Percentiles rank a stretch among this genome's conserved stretches.
Evolutionary conservation across 1,140 invertebrate genomes (phyloP).

Genomic region (Zaprionus ghesquierei): DNA sequence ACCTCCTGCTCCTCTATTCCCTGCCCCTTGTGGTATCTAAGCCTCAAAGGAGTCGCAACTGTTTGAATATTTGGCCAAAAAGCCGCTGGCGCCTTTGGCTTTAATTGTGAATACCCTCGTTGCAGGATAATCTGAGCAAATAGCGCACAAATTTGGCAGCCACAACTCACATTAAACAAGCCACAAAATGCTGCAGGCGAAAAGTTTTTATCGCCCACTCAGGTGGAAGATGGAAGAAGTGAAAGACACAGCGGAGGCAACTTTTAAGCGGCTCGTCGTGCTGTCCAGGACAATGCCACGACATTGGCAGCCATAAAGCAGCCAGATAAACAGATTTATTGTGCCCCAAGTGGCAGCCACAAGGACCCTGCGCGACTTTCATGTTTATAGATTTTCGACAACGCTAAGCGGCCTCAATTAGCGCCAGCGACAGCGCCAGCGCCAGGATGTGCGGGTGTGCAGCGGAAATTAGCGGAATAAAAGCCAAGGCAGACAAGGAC

Average conservation of each 20-base stretch:
- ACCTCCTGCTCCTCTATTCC: background rate
- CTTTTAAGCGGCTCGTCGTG: slow-evolving; percentile 41
- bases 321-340: slow-evolving; percentile 78
- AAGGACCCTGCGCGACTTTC: slow-evolving; percentile 4
- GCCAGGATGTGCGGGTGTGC: slow-evolving; percentile 29
- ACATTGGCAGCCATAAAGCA: slow-evolving; percentile 55
- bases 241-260: background rate
- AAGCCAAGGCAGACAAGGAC: slow-evolving; percentile 24
- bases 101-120: slow-evolving; percentile 15
- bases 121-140: slow-evolving; percentile 52
- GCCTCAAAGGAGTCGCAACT: slow-evolving; percentile 14
- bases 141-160: slow-evolving; percentile 61
- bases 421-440: too few species aligned
- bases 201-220: slow-evolving; percentile 40
- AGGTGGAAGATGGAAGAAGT: background rate
- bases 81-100: slow-evolving; percentile 8
- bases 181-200: slow-evolving; percentile 12
- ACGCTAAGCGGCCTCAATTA: slow-evolving; percentile 61
- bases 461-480: slow-evolving; percentile 68
- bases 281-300: slow-evolving; percentile 21
- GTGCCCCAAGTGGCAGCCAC: slow-evolving; percentile 26
- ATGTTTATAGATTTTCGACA: slow-evolving; percentile 68
- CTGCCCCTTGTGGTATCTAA: slow-evolving; percentile 12
- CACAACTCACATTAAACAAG: slow-evolving; percentile 25
- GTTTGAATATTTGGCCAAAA: background rate